phyloP scores from a whole-genome alignment of 2,797 vertebrate genomes.

The Nasua narica region DNA sequence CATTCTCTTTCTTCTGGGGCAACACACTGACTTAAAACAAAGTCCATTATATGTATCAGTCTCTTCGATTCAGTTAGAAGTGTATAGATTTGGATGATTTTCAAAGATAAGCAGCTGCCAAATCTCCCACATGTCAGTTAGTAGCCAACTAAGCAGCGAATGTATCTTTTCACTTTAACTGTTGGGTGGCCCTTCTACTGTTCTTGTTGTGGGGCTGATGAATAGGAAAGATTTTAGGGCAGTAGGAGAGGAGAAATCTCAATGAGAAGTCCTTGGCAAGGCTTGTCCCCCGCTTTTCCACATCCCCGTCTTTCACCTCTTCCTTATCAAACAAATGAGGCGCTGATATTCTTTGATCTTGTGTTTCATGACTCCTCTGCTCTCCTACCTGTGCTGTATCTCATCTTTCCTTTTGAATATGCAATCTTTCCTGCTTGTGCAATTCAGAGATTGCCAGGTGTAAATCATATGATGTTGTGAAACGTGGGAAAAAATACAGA shows the following conservation, averaged over 20 bases:
- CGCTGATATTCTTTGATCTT: not conserved
- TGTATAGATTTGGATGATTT: constrained; percentile 43
- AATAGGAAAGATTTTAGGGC: not conserved
- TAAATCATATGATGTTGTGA: not conserved
- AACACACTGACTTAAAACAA: not conserved
- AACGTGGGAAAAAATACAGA: not conserved
- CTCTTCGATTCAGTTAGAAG: constrained; percentile 35
- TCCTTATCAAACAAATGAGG: not conserved
- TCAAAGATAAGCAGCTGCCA: constrained; percentile 22
- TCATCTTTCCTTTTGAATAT: not conserved
- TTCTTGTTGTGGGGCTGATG: not conserved
- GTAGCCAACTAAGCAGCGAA: not conserved
- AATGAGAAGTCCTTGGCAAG: not conserved
- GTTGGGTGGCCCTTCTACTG: not conserved
- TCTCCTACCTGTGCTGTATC: not conserved
- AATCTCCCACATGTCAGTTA: not conserved
- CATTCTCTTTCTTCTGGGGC: not conserved
- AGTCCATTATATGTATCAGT: constrained; percentile 28
- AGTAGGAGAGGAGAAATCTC: not conserved
- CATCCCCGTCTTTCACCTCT: not conserved
- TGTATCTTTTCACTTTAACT: not conserved
- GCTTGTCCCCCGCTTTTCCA: not conserved
- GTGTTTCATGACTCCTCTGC: not conserved
- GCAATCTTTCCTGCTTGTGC: not conserved
- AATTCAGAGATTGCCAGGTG: not conserved